Percentiles rank a stretch among this genome's conserved stretches.
Evolutionary conservation across 2,888 invertebrate species (phyloP).

Genomic region (Drosophila sordidapex): DNA sequence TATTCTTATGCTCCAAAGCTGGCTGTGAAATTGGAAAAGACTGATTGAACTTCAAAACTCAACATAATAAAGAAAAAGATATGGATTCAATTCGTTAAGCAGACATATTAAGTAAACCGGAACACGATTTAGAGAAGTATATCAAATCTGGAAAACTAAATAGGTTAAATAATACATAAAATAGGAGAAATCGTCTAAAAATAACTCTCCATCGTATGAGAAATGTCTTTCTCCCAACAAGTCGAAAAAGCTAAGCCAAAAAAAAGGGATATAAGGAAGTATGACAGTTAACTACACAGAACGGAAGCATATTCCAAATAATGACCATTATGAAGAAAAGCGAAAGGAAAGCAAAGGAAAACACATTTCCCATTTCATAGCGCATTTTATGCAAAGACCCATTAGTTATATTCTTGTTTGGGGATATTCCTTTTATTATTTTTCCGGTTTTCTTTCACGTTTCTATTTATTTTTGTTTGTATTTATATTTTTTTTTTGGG

Average conservation of each 20-base stretch:
- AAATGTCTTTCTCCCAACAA: background rate
- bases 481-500: slow-evolving; percentile 3
- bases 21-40: background rate
- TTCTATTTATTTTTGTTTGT: slow-evolving; percentile 11
- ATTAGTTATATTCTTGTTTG: slow-evolving; percentile 13
- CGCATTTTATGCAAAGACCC: slow-evolving; percentile 2
- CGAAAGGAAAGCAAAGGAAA: slow-evolving; percentile 1
- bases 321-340: slow-evolving; percentile 13
- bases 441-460: slow-evolving; percentile 20
- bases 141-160: background rate
- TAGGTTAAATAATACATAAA: background rate
- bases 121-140: background rate
- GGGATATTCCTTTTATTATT: slow-evolving; percentile 1
- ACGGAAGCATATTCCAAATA: slow-evolving; percentile 21
- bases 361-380: slow-evolving; percentile 22
- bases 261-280: background rate
- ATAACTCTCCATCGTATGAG: background rate
- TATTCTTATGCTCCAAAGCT: background rate
- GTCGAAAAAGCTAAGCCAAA: background rate
- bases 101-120: background rate
- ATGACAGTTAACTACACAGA: background rate
- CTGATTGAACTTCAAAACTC: background rate
- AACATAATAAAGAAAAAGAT: background rate
- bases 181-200: background rate
- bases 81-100: background rate